A percentile compares a stretch with the other conserved stretches of the same genome.
Conservation (phyloP, 1,140 invertebrate species). For the Drosophila ogumai region DNA sequence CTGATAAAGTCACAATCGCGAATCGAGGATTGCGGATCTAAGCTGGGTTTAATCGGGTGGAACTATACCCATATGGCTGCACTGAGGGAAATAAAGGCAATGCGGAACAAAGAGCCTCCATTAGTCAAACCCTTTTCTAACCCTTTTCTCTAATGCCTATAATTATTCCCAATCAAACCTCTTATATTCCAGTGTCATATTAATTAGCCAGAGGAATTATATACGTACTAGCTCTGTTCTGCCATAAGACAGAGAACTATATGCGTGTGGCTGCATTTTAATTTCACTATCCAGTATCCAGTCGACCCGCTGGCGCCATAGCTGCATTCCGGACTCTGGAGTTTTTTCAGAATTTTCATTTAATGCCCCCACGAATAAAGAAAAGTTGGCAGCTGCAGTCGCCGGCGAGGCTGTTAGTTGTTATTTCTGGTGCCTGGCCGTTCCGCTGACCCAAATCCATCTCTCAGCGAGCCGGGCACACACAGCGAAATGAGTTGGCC, state of each 20-base stretch:
- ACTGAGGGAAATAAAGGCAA: neutral
- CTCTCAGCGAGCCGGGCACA: conserved; percentile 41
- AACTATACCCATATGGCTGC: conserved; percentile 18
- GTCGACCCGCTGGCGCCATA: conserved; percentile 28
- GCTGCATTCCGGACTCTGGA: conserved; percentile 32
- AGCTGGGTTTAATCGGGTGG: conserved; percentile 28
- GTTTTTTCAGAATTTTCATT: conserved; percentile 51
- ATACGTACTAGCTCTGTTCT: neutral
- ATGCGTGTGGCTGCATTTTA: conserved; percentile 54
- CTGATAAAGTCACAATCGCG: conserved; percentile 45
- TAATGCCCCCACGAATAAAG: conserved; percentile 50
- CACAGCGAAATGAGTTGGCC: conserved; percentile 54
- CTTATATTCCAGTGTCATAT: conserved; percentile 5
- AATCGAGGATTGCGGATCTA: conserved; percentile 33
- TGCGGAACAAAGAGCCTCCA: neutral
- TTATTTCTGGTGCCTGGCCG: conserved; percentile 29
- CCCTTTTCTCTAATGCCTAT: neutral
- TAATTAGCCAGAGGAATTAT: conserved; percentile 14
- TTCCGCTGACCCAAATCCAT: conserved; percentile 60
- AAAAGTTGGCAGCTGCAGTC: conserved; percentile 53
- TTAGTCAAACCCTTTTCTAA: neutral
- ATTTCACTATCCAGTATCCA: conserved; percentile 42
- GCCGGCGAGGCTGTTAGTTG: conserved; percentile 4
- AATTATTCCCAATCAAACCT: conserved; percentile 6
- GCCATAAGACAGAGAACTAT: conserved; percentile 18